These are phyloP conservation scores for Myrmecobius fasciatus DNA, from an alignment of 2,113 vertebrate genomes.

Conservation along the genomic window DNA sequence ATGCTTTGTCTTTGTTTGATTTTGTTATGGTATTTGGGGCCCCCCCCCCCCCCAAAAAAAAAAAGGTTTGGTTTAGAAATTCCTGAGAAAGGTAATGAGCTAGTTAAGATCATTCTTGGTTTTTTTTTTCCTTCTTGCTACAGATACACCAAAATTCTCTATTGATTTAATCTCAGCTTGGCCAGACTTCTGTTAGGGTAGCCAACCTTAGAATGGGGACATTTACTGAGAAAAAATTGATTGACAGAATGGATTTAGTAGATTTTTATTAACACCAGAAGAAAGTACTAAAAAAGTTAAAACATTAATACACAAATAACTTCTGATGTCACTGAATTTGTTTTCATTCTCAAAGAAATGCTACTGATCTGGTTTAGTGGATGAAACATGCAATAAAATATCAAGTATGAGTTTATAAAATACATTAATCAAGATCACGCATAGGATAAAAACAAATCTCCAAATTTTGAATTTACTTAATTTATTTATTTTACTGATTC, in stretches of 20 bases:
- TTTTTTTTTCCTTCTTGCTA: background rate
- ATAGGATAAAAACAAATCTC: background rate
- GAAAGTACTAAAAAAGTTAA: background rate
- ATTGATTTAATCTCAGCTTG: constrained; percentile 3
- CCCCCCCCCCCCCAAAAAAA: background rate
- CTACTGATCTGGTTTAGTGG: background rate
- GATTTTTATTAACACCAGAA: constrained; percentile 30
- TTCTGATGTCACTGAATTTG: background rate
- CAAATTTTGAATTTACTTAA: background rate
- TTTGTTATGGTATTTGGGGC: background rate
- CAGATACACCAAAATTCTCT: background rate
- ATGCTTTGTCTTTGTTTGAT: background rate
- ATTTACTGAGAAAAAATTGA: background rate
- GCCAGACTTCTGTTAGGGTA: background rate
- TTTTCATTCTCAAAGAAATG: constrained; percentile 54
- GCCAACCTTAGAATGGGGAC: constrained; percentile 19
- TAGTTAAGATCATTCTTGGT: background rate
- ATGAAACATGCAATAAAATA: background rate
- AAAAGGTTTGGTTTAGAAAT: constrained; percentile 26
- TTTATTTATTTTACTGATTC: background rate
- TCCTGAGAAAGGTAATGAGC: background rate
- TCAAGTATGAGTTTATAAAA: background rate
- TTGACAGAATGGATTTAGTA: background rate
- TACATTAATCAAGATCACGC: background rate
- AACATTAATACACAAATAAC: background rate